Evolutionary conservation across 2,797 vertebrate species (phyloP), one percentile per base, ranked within the genome.

Genomic region (Prionace glauca): DNA sequence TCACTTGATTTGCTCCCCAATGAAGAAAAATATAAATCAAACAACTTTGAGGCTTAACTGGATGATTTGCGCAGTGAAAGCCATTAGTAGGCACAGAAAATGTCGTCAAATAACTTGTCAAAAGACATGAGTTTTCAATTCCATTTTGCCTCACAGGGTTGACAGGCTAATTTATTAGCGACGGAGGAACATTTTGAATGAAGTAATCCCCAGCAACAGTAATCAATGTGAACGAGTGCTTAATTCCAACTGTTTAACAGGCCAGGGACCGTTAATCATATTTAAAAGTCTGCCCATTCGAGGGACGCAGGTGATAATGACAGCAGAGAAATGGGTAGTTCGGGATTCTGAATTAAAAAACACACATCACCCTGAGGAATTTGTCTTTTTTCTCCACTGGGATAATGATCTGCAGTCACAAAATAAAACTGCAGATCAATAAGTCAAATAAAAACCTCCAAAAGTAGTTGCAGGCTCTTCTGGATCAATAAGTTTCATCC

Each of bases 51-150:
- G 32, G 90, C 32, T 22, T 92, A 67, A 92, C 36, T 36, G 65
- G 62, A 41, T 92, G n/a, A 69, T 67, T 36, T 92, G 65, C 41
- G 20, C 20, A 41, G 41, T 69, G 62, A 41, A 69, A 92, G 65
- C 22, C 62, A 92, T 92, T 18, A 92, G 81, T 92, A 36, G 65
- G 14, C 69, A 24, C 62, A 92, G 65, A 92, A 92, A 92, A 56
- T n/a, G 65, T 65, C 20, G 11, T 92, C 90, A 92, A 92, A 92
- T 92, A 92, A 69, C 65, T 69, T 92, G 65, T 92, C 90, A 92
- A 62, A 92, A 69, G 41, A 41, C 20, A 67, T 20, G 62, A 69
- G 90, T 69, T 92, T 69, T 36, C 81, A 67, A 92, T 92, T 69
- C 90, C 32, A 69, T 41, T 91, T 65, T 67, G 36, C 32, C 88